Conservation (phyloP, 2,888 invertebrate species). For the Pinctada fucata region DNA sequence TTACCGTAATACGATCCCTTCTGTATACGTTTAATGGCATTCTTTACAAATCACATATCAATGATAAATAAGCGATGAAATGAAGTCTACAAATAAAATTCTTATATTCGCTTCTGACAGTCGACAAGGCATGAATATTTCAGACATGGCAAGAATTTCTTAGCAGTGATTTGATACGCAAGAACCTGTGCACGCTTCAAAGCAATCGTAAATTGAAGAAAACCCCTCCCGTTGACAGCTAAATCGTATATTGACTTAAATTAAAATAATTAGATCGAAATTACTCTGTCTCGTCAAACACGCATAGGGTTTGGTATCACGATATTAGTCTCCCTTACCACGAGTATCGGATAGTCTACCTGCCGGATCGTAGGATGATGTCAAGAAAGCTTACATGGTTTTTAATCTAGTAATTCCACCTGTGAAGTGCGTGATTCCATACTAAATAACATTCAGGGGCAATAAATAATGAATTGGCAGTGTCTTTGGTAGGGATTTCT, state of each 20-base stretch:
- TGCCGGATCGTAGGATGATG: background rate
- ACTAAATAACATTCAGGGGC: no score
- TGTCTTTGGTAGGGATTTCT: no score
- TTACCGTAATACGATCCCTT: no score
- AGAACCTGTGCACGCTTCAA: conserved; percentile 1
- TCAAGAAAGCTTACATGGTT: background rate
- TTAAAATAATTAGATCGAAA: background rate
- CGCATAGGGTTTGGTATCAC: background rate
- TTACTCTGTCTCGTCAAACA: background rate
- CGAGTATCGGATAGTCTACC: background rate
- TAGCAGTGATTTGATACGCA: background rate
- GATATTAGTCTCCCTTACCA: background rate
- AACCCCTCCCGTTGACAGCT: background rate
- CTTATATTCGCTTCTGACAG: conserved; percentile 17
- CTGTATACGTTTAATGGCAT: background rate
- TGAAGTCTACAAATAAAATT: conserved; percentile 25
- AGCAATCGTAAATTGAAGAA: conserved; percentile 1
- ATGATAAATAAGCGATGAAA: conserved; percentile 8
- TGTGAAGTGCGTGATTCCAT: no score
- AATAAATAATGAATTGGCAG: no score
- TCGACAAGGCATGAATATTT: conserved; percentile 25
- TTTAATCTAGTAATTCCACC: background rate
- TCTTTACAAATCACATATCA: background rate
- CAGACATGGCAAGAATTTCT: conserved; percentile 1
- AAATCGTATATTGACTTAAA: conserved; percentile 1